Evolutionary conservation across 2,888 invertebrate genomes (phyloP), one percentile per base, ranked within the genome.

Genomic region (Mesochorus sp.): DNA sequence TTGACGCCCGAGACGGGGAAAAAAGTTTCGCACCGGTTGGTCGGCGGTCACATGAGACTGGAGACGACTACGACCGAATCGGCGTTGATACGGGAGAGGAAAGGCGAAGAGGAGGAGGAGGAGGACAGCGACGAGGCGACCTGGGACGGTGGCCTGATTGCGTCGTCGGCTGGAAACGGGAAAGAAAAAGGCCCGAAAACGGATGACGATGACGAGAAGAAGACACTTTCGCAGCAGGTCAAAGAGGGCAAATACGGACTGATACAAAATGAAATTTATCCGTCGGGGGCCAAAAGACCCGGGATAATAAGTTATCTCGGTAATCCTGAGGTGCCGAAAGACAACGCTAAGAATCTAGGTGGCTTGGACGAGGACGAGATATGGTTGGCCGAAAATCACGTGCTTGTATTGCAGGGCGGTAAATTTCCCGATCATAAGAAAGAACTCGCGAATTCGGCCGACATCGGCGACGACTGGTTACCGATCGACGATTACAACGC

Each of bases 171-270:
- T 66, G 95, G 95, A 21, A 94, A 93, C 79, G 95, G 95, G 3
- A 95, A 94, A 84, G 91, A 91, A 67, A 85, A 85, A 21, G 93
- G 89, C 12, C 92, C 62, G 8, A 77, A 91, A 91, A 39, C 92
- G 85, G 87, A 91, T 28, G 92, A 92, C 74, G 95, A 95, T 79
- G 96, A 96, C 80, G 95, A 95, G 26, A 95, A 94, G 89, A 97
- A 97, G 90, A 97, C 97, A 3, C 92, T 97, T 37, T 94, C 96
- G n/a, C 96, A 97, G 91, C 97, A 97, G 91, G 96, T 97, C 83
- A 95, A 95, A 76, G 97, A 97, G 88, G 97, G 97, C 44, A 97
- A 97, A 91, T 97, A 97, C 91, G 97, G 96, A 31, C 92, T 97
- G 3, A 96, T 97, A 82, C 97, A 97, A 88, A 95, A 95, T 86